phyloP scores from a whole-genome alignment of 92 coral and sea anemone genomes.

The Hydrozoanthus gracilis region DNA sequence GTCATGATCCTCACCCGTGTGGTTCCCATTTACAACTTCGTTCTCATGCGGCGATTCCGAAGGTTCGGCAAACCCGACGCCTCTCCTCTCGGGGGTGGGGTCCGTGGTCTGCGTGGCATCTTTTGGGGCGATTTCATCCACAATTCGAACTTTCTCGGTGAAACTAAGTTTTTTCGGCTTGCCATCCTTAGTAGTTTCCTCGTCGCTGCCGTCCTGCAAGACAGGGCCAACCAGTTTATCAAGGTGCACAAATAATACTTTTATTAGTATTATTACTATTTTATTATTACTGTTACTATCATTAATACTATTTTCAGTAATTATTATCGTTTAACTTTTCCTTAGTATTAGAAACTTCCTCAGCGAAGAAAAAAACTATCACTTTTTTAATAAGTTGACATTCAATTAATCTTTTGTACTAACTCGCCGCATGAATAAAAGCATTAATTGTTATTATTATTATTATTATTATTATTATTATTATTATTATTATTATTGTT shows the following conservation, averaged over 20 bases:
- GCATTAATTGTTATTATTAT: too few species aligned
- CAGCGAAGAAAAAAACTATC: too few species aligned
- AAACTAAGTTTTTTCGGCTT: constrained; percentile 73
- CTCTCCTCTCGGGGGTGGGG: constrained; percentile 55
- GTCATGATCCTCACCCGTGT: constrained; percentile 56
- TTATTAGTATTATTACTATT: too few species aligned
- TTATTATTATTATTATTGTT: too few species aligned
- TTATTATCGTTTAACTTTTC: too few species aligned
- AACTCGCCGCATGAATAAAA: too few species aligned
- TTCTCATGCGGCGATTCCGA: constrained; percentile 35
- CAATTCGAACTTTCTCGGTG: constrained; percentile 55
- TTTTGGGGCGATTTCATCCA: constrained; percentile 64
- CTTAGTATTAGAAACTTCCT: too few species aligned
- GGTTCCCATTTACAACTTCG: constrained; percentile 42
- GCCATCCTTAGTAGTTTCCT: constrained; percentile 69
- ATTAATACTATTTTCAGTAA: too few species aligned
- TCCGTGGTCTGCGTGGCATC: constrained; percentile 34
- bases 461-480: too few species aligned
- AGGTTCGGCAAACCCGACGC: constrained; percentile 75
- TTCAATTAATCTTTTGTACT: too few species aligned
- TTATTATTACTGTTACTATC: too few species aligned
- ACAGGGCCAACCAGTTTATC: neutral
- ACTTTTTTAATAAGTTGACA: too few species aligned
- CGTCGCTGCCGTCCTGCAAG: constrained; percentile 61
- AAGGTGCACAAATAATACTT: neutral